Conservation (phyloP, 2,888 invertebrate genomes). For the Lamellibrachia columna region DNA sequence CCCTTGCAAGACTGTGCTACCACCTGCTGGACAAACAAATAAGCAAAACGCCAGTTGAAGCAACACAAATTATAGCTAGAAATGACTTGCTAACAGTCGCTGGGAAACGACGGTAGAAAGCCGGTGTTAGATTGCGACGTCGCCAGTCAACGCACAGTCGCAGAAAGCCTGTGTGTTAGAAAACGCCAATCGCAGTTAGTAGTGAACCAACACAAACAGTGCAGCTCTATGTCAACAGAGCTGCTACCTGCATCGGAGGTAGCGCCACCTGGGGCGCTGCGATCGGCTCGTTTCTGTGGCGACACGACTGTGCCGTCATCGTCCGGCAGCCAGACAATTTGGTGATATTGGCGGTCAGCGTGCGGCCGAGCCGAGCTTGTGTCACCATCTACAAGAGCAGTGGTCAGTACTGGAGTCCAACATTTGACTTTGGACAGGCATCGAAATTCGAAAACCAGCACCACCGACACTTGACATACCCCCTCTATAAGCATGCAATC, state of each 20-base stretch:
- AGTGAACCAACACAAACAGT: conserved; percentile 14
- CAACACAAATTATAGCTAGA: not conserved
- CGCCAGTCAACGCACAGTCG: not conserved
- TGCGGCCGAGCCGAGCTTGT: not conserved
- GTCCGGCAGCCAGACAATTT: not conserved
- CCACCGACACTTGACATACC: not conserved
- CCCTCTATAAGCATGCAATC: conserved; percentile 3
- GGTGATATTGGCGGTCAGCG: not conserved
- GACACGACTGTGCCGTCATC: not conserved
- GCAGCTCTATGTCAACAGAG: not conserved
- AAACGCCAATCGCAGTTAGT: not conserved
- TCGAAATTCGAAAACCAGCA: not conserved
- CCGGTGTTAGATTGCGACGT: not conserved
- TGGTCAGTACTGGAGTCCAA: not conserved
- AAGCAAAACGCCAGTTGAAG: not conserved
- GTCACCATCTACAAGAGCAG: not conserved
- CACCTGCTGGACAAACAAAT: not conserved
- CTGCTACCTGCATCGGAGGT: not conserved
- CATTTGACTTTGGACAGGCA: not conserved
- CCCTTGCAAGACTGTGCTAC: not conserved
- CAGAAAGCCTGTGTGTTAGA: not conserved
- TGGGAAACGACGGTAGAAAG: not conserved
- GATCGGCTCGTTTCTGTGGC: not conserved
- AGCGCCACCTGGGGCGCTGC: not conserved
- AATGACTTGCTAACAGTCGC: not conserved